Evolutionary conservation across 2,113 vertebrate genomes (phyloP), one percentile per base, ranked within the genome.

Genomic region (Tetraodon nigroviridis): DNA sequence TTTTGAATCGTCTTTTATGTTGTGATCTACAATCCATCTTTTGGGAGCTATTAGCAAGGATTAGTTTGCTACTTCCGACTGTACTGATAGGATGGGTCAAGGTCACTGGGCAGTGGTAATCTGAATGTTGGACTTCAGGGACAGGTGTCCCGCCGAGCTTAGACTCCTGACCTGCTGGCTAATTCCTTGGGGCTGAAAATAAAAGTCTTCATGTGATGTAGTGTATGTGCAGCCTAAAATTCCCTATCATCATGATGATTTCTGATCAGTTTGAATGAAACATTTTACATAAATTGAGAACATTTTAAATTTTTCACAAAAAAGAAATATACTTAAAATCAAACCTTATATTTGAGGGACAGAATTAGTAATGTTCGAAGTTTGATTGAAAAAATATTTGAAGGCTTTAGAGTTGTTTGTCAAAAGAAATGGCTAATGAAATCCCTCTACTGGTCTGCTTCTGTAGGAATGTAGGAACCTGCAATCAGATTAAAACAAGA

Each of bases 401-500:
- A 10, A 41, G 17, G 64, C 21, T 27, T 18, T 44, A 50, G 6
- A 19, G 20, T 16, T 7, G 21, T 20, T 52, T 63, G 55, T 60
- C 10, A 21, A 13, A 18, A 2, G 49, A 7, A 3, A 51, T 56
- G 16, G 51, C 18, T 40, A 14, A 21, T 56, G 61, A 59, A 64
- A 62, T 64, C 61, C 47, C 17, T 66, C 14, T 3, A 15, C 37
- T 18, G 50, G 18, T 16, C 16, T 47, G 37, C 44, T 51, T 68
- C 42, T 64, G 47, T 60, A 41, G 72, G 22, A 67, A 24, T 2
- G 29, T 52, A 71, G 61, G 73, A 78, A 76, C 66, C 66, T 72
- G 58, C 72, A 71, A 69, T 84, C 81, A 81, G 81, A 84, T 83
- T 86, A 85, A 79, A 75, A 64, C 46, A 69, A 49, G 56, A 73